Conservation (phyloP, 2,888 invertebrate genomes). For the Ephialtes manifestator region DNA sequence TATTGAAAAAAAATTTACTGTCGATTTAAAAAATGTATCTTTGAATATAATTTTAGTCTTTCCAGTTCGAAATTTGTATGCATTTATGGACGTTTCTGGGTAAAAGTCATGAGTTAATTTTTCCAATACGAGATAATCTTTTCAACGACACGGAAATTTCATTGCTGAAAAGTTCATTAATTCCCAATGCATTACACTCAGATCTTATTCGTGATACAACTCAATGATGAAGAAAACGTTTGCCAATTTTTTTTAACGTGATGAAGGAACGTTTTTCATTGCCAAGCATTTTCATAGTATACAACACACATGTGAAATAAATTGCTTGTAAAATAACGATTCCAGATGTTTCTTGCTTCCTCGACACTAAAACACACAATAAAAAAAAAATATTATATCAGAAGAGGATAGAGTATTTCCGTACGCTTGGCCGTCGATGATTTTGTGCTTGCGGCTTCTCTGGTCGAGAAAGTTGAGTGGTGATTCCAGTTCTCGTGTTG, state of each 20-base stretch:
- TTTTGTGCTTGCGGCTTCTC: constrained; percentile 11
- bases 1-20: neutral
- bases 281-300: neutral
- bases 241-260: neutral
- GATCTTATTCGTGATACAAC: too few species aligned
- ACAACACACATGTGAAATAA: neutral
- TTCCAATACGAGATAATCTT: neutral
- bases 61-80: too few species aligned
- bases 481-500: neutral
- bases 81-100: neutral
- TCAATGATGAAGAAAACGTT: neutral
- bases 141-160: neutral
- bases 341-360: constrained; percentile 6
- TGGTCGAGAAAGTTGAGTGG: constrained; percentile 24
- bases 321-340: neutral
- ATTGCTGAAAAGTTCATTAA: neutral
- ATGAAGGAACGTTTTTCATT: neutral
- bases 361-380: neutral
- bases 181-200: too few species aligned
- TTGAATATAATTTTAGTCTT: too few species aligned
- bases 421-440: neutral
- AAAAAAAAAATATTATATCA: neutral
- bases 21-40: too few species aligned
- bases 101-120: neutral
- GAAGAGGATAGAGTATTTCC: constrained; percentile 4